Base-by-base conservation (phyloP, 1,140 invertebrate genomes). In the Acromyrmex charruanus region DNA sequence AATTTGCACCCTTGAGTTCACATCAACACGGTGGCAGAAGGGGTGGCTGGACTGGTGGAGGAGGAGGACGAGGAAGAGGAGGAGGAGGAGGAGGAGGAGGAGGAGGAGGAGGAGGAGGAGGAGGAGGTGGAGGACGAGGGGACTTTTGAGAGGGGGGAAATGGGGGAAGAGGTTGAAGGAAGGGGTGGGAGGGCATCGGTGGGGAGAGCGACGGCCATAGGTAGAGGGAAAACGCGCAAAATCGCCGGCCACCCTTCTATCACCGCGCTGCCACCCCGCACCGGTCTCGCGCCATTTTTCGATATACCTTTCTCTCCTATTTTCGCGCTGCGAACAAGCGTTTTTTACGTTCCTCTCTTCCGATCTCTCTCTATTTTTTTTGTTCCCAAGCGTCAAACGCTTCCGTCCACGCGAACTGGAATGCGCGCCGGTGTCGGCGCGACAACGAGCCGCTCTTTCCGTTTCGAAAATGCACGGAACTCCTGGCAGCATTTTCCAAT, bases 1-100 rank as follows among this genome's bases (percentile, higher is more conserved):
- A 95, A 94, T 95, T 94, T 93, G 93, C 93, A 94, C 94, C 92
- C 94, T 94, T 94, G 93, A 94, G 92, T 94, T 94, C 93, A 91
- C 92, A 92, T 92, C 90, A 92, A 92, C 92, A 92, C 92, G 77
- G 68, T 59, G 86, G 80, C 72, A 86, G 86, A 66, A 90, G 86
- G 79, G 77, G 7, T 51, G 89, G 49, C 28, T 44, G 74, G 51
- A 59, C 35, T 18, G 28, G 65, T 3, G 31, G 31, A 31, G 31
- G 31, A 35, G 6, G 31, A 35, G 31, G 31, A 18, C 14, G 31
- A 28, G 55, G 25, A 21, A n/a, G 65, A 51, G 31, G 31, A 18
- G n/a, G 31, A 28, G 55, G 25, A 21, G 28, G 65, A 51, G 28
- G 18, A 31, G 28, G 51, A 6, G 69, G 28, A 21, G 21, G 21